Percentiles rank a stretch among this genome's conserved stretches.
phyloP scores from a whole-genome alignment of 2,113 vertebrate genomes.

The Xiphophorus hellerii region DNA sequence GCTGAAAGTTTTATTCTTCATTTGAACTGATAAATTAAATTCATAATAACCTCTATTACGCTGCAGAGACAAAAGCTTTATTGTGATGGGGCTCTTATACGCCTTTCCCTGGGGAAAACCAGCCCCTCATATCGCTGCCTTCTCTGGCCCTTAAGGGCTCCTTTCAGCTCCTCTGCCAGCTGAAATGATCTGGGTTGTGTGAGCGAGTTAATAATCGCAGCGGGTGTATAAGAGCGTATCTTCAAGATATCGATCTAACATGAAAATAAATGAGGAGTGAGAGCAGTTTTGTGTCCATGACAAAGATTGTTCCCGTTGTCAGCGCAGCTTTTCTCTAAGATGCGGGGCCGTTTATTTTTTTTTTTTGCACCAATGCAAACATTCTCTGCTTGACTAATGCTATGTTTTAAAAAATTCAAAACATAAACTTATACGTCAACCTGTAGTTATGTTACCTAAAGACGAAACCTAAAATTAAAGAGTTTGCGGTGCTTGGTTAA shows the following conservation, averaged over 20 bases:
- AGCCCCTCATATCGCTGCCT: constrained; percentile 43
- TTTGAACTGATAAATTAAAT: constrained; percentile 56
- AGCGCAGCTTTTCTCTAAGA: constrained; percentile 49
- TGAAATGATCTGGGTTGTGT: constrained; percentile 77
- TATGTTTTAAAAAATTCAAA: not conserved
- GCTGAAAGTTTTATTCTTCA: not conserved
- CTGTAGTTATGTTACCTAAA: not conserved
- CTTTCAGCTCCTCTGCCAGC: constrained; percentile 56
- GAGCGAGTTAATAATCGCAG: constrained; percentile 71
- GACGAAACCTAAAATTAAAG: constrained; percentile 8
- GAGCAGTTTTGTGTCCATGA: constrained; percentile 57
- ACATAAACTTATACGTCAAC: not conserved
- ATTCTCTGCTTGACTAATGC: not conserved
- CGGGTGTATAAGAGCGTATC: constrained; percentile 64
- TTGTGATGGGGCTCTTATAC: constrained; percentile 48
- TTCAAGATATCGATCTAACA: constrained; percentile 78
- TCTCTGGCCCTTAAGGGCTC: constrained; percentile 26
- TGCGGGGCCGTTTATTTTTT: constrained; percentile 41
- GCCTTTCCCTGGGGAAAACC: constrained; percentile 71
- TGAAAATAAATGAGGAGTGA: constrained; percentile 73
- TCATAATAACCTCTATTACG: constrained; percentile 57
- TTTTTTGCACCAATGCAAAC: not conserved
- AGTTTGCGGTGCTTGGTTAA: not conserved
- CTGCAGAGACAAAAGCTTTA: constrained; percentile 52
- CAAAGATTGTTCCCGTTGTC: constrained; percentile 54